Evolutionary conservation across 2,797 vertebrate genomes (phyloP), one percentile per base, ranked within the genome.

Genomic region (Sylvilagus floridanus): DNA sequence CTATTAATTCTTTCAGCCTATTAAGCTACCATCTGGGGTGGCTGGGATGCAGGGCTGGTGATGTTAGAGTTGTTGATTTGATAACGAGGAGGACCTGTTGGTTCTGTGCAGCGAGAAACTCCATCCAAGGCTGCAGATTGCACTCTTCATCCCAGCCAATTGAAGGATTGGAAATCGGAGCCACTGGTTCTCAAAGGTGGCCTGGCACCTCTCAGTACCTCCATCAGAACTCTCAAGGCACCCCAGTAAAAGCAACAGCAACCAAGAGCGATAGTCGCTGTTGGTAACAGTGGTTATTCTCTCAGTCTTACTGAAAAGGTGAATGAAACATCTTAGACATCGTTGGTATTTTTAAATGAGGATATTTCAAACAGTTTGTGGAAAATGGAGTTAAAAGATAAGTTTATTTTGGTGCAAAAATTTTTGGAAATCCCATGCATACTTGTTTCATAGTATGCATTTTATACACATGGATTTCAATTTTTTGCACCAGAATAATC

Each of bases 11-110:
- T 96, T 95, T 91, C 82, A 90, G 90, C 91, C 85, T 78, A 96
- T 97, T 97, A 96, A 97, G 94, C 85, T 90, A 84, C 97, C 97
- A 96, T 97, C 97, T 97, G 97, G 96, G 96, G 88, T 89, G 88
- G 85, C 93, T 92, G 90, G 91, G 84, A 93, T 65, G 88, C 32
- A 60, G 88, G 6, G 2, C 84, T 28, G 68, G 71, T 57, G 54
- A 87, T 26, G 66, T 78, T 62, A n/a, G 89, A 52, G 42, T 72
- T 96, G 88, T 90, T 90, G 75, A 84, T 85, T 91, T 90, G 77
- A 79, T 73, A 76, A 66, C 8, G 54, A 87, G 35, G 73, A 92
- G 72, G 66, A 69, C 71, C 1, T 0, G 54, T 95, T 68, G 76
- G 86, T 76, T 91, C 50, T 75, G 50, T 42, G 30, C 69, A 65